Base-by-base conservation (phyloP, 1,140 invertebrate species). In the Cotesia vestalis region DNA sequence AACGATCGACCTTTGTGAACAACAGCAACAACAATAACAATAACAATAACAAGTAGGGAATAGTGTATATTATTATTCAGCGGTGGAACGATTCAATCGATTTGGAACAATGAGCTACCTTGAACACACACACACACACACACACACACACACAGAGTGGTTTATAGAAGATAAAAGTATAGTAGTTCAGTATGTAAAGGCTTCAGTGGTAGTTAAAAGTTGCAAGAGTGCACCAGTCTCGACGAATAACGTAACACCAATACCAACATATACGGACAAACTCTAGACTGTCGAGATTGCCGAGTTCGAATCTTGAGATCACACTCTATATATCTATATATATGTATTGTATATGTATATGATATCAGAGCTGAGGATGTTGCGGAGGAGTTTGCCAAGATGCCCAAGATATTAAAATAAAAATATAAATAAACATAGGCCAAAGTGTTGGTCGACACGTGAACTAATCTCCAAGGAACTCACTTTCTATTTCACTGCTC, bases 41-140 rank as follows among this genome's bases (percentile, higher is more conserved):
- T 11, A 46, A 46, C 40, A 46, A 8, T 8, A 46, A 76, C 73
- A 74, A 76, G 74, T 75, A 74, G 76, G 76, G 74, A 76, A 77
- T 73, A 73, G 69, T 76, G 40, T 46, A 46, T 46, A 46, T 46
- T 46, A 46, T 66, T 46, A 46, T 68, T 68, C 76, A 75, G 60
- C 17, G 38, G 46, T 71, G 55, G 75, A 78, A 76, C 78, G 77
- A 78, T 79, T 80, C 79, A 78, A 80, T 81, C 74, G 72, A 76
- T 53, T 77, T 79, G 68, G 75, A 81, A 82, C 81, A 81, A 80
- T 81, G 75, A 78, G 76, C 78, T 81, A 81, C 80, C 81, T 81
- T 81, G 79, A 81, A 78, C 69, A 27, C 27, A 27, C 2, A 20
- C 20, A 20, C 1, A 20, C 20, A 20, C n/a, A n/a, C n/a, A n/a